Conservation (phyloP, 2,797 vertebrate species). For the Centropyge bicolor region DNA sequence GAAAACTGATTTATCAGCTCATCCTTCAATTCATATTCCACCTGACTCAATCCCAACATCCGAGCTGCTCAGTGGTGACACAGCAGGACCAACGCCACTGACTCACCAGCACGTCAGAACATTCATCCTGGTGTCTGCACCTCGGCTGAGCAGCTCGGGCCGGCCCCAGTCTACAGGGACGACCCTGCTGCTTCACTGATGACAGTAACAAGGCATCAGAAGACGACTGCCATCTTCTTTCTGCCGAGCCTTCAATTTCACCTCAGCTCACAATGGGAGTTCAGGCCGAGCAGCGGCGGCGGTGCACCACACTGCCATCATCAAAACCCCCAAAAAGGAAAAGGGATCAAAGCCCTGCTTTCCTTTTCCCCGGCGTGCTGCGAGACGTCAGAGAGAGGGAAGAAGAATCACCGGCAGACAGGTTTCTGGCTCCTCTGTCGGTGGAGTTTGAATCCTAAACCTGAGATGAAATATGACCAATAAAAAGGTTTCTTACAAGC, state of each 20-base stretch:
- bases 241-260: slow-evolving; percentile 2
- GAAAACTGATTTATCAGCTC: neutral
- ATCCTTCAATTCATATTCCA: neutral
- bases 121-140: neutral
- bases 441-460: neutral
- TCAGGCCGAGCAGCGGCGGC: slow-evolving; percentile 1
- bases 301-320: neutral
- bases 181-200: slow-evolving; percentile 9
- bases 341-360: slow-evolving; percentile 14
- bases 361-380: neutral
- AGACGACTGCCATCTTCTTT: neutral
- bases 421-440: neutral
- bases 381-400: neutral
- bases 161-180: neutral
- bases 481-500: neutral
- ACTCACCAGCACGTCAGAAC: neutral
- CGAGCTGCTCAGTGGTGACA: neutral
- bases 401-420: neutral
- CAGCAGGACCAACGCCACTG: neutral
- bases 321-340: neutral
- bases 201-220: neutral
- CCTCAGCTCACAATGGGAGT: slow-evolving; percentile 24
- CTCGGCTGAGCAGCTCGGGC: neutral
- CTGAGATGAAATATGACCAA: slow-evolving; percentile 10
- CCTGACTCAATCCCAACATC: neutral